Conservation (phyloP, 2,113 vertebrate genomes). For the Lycaon pictus region DNA sequence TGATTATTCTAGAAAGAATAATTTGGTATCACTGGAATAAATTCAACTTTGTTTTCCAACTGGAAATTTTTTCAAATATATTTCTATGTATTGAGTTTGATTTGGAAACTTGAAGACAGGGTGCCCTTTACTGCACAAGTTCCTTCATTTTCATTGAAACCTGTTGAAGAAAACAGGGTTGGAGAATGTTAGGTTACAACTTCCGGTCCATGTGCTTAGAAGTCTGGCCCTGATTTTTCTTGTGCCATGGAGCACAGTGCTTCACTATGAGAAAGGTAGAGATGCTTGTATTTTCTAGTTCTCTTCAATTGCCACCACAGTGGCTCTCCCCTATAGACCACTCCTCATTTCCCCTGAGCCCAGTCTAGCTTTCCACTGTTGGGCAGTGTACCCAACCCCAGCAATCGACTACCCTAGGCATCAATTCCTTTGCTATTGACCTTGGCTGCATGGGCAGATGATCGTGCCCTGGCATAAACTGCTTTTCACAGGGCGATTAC, state of each 20-base stretch:
- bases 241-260: background rate
- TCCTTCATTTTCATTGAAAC: background rate
- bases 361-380: background rate
- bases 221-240: background rate
- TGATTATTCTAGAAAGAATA: background rate
- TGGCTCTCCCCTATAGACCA: background rate
- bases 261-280: background rate
- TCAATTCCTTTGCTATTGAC: conserved; percentile 48
- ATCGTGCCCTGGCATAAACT: background rate
- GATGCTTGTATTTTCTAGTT: background rate
- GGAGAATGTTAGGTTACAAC: background rate
- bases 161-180: background rate
- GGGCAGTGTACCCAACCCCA: background rate
- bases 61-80: background rate
- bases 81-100: background rate
- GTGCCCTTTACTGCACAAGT: background rate
- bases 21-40: background rate
- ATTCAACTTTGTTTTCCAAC: conserved; percentile 24
- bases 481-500: conserved; percentile 70
- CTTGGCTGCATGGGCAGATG: conserved; percentile 30
- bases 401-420: background rate
- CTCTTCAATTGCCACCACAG: background rate
- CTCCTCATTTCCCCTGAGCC: background rate
- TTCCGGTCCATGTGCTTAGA: background rate
- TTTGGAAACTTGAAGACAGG: background rate